phyloP scores from a whole-genome alignment of 2,113 vertebrate genomes.

The Orcinus orca region DNA sequence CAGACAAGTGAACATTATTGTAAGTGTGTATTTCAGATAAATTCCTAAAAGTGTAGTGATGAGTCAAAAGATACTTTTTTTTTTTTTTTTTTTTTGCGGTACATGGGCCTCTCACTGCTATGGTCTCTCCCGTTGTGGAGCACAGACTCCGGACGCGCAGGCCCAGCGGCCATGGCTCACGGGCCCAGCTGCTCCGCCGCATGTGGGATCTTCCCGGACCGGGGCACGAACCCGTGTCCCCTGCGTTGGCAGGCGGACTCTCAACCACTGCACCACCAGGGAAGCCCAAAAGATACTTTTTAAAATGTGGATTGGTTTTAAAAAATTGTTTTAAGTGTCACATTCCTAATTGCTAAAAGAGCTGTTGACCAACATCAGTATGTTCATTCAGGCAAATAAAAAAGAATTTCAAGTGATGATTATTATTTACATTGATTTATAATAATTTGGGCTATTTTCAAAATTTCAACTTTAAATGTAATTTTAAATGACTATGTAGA shows the following conservation, averaged over 20 bases:
- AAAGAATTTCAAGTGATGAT: background rate
- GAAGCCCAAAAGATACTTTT: background rate
- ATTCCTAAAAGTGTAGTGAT: background rate
- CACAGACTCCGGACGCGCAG: no score
- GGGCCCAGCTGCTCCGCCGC: no score
- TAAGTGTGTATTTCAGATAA: background rate
- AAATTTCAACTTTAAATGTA: background rate
- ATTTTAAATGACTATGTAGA: constrained; percentile 24
- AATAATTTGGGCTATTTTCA: background rate
- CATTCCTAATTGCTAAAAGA: background rate
- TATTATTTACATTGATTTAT: background rate
- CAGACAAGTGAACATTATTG: background rate
- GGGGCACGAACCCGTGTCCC: no score
- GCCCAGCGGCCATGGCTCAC: no score
- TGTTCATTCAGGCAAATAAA: background rate
- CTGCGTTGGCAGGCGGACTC: no score
- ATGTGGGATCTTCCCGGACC: no score
- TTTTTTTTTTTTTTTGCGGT: no score
- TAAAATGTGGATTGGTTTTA: background rate
- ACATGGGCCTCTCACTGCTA: no score
- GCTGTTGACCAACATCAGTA: background rate
- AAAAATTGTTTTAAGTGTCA: background rate
- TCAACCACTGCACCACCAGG: no score
- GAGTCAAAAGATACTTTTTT: background rate
- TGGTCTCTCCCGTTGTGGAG: no score